phyloP scores from a whole-genome alignment of 2,888 invertebrate genomes.

The Plagodis pulveraria region DNA sequence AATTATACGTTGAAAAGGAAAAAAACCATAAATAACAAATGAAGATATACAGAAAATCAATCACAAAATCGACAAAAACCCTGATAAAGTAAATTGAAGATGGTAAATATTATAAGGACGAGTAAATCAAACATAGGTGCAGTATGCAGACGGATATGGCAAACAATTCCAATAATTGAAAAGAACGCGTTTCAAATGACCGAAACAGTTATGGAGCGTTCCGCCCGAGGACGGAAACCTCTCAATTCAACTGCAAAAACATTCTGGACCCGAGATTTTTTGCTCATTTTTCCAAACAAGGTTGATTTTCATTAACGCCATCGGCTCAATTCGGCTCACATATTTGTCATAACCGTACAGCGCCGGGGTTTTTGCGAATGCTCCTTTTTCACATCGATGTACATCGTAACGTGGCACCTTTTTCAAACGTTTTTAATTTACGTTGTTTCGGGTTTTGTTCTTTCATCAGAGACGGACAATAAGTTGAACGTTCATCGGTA shows the following conservation, averaged over 20 bases:
- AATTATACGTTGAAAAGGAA: too few relatives aligned
- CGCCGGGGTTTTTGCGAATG: constrained; percentile 57
- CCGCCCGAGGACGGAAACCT: constrained; percentile 42
- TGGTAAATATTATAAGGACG: too few relatives aligned
- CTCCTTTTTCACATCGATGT: constrained; percentile 46
- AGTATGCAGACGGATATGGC: not conserved
- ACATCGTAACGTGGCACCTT: constrained; percentile 39
- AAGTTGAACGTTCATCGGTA: constrained; percentile 55
- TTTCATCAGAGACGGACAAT: constrained; percentile 60
- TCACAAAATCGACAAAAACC: too few relatives aligned
- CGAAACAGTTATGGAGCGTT: constrained; percentile 1
- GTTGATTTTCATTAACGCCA: constrained; percentile 82
- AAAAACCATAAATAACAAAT: too few relatives aligned
- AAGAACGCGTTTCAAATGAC: constrained; percentile 12
- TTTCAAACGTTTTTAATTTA: constrained; percentile 81
- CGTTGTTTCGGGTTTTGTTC: constrained; percentile 72
- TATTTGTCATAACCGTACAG: constrained; percentile 83
- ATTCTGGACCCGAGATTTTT: constrained; percentile 36
- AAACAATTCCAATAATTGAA: constrained; percentile 13
- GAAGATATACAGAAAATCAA: too few relatives aligned
- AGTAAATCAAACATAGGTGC: too few relatives aligned
- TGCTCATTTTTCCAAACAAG: constrained; percentile 58
- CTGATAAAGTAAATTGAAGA: too few relatives aligned
- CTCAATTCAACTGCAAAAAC: constrained; percentile 48
- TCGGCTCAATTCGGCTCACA: constrained; percentile 66